Conservation (phyloP, 1,140 invertebrate genomes). For the Drosophila mojavensis region DNA sequence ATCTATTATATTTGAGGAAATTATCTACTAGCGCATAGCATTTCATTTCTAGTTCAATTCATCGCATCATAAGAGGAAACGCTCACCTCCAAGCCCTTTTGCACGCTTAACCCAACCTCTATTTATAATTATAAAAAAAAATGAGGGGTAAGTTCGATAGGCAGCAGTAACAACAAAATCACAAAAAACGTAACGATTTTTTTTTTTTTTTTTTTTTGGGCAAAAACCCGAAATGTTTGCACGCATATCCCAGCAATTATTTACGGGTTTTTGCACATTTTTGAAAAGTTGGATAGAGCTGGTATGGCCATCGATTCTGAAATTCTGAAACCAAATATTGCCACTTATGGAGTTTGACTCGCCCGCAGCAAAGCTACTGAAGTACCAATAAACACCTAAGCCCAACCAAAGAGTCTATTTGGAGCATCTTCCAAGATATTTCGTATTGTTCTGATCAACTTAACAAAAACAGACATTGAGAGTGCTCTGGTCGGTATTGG, state of each 20-base stretch:
- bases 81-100: slow-evolving; percentile 71
- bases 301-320: not conserved
- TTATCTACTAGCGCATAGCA: slow-evolving; percentile 33
- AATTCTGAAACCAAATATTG: slow-evolving; percentile 25
- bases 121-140: slow-evolving; percentile 70
- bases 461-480: slow-evolving; percentile 11
- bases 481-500: too few species aligned
- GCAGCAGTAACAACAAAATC: slow-evolving; percentile 30
- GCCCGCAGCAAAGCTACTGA: slow-evolving; percentile 30
- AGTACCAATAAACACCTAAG: slow-evolving; percentile 63
- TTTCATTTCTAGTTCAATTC: not conserved
- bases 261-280: slow-evolving; percentile 75
- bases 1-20: not conserved
- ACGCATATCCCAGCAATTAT: slow-evolving; percentile 77
- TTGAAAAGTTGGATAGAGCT: not conserved
- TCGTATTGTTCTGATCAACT: slow-evolving; percentile 59
- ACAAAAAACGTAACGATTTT: slow-evolving; percentile 29
- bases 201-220: slow-evolving; percentile 69
- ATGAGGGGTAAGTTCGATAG: slow-evolving; percentile 42
- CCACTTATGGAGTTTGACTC: slow-evolving; percentile 41
- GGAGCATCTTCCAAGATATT: slow-evolving; percentile 23
- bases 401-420: slow-evolving; percentile 19
- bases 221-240: slow-evolving; percentile 77
- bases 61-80: slow-evolving; percentile 37
- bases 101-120: slow-evolving; percentile 64